phyloP scores from a whole-genome alignment of 2,888 invertebrate species.

The Ryuthela nishihirai region DNA sequence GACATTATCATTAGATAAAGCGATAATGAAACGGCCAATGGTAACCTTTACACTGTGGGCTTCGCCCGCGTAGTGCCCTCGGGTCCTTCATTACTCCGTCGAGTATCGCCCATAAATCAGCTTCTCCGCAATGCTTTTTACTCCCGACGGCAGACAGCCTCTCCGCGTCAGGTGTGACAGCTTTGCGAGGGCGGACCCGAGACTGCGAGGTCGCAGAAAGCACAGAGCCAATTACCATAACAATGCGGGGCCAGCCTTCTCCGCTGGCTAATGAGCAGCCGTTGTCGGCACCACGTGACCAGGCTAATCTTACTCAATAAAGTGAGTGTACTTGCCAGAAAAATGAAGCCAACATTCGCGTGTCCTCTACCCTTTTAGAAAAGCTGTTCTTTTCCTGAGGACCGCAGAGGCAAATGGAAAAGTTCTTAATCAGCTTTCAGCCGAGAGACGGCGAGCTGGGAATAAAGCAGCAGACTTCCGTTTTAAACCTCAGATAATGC shows the following conservation, averaged over 20 bases:
- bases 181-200: neutral
- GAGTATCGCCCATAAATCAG: no score
- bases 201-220: slow-evolving; percentile 4
- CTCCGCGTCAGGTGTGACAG: no score
- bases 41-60: no score
- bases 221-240: slow-evolving; percentile 37
- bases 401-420: slow-evolving; percentile 3
- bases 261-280: slow-evolving; percentile 24
- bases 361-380: slow-evolving; percentile 8
- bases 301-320: neutral
- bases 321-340: neutral
- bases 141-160: no score
- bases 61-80: no score
- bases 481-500: slow-evolving; percentile 36
- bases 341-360: slow-evolving; percentile 8
- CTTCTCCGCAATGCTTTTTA: no score
- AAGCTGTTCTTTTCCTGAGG: no score
- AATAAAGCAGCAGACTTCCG: slow-evolving; percentile 22
- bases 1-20: no score
- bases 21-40: no score
- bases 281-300: neutral
- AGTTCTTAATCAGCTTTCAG: slow-evolving; percentile 32
- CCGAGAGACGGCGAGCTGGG: slow-evolving; percentile 11
- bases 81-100: no score
- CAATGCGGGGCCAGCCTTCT: slow-evolving; percentile 11